Evolutionary conservation across 2,888 invertebrate genomes (phyloP).

Genomic region (Orchestes rusci): DNA sequence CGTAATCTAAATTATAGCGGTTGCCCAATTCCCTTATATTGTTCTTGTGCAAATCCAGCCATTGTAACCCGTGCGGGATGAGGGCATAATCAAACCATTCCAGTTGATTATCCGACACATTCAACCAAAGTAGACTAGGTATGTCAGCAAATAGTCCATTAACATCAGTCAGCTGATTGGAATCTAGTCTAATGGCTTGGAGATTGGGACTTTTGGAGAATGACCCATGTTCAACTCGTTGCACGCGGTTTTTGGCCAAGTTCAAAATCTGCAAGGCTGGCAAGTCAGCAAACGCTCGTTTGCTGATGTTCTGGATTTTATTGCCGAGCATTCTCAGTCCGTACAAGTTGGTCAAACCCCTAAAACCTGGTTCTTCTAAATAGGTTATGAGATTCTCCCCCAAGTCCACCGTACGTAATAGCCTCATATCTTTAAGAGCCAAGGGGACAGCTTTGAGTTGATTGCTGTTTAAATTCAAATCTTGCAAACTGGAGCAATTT

Average conservation of each 20-base stretch:
- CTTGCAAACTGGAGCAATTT: slow-evolving; percentile 85
- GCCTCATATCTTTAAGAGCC: slow-evolving; percentile 77
- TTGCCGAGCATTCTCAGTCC: slow-evolving; percentile 86
- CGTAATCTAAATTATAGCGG: slow-evolving; percentile 61
- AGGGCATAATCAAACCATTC: slow-evolving; percentile 83
- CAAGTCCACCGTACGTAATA: slow-evolving; percentile 80
- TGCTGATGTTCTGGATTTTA: slow-evolving; percentile 73
- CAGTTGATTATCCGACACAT: slow-evolving; percentile 85
- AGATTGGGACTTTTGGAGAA: slow-evolving; percentile 74
- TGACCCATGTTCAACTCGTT: slow-evolving; percentile 68
- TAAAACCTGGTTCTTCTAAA: slow-evolving; percentile 74
- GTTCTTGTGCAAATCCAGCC: slow-evolving; percentile 87
- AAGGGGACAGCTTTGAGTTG: slow-evolving; percentile 71
- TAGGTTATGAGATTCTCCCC: slow-evolving; percentile 83
- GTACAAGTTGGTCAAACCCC: slow-evolving; percentile 77
- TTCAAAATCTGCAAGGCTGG: slow-evolving; percentile 80
- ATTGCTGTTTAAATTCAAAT: slow-evolving; percentile 85
- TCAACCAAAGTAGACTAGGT: slow-evolving; percentile 78
- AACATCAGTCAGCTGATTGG: slow-evolving; percentile 75
- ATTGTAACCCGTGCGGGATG: slow-evolving; percentile 74
- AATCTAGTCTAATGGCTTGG: slow-evolving; percentile 80
- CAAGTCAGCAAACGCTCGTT: slow-evolving; percentile 69
- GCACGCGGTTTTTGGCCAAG: slow-evolving; percentile 78
- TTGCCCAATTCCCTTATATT: slow-evolving; percentile 72
- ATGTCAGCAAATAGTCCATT: slow-evolving; percentile 78